These are phyloP conservation scores for Solen grandis DNA, from an alignment of 1,140 invertebrate species.

Conservation along the genomic window DNA sequence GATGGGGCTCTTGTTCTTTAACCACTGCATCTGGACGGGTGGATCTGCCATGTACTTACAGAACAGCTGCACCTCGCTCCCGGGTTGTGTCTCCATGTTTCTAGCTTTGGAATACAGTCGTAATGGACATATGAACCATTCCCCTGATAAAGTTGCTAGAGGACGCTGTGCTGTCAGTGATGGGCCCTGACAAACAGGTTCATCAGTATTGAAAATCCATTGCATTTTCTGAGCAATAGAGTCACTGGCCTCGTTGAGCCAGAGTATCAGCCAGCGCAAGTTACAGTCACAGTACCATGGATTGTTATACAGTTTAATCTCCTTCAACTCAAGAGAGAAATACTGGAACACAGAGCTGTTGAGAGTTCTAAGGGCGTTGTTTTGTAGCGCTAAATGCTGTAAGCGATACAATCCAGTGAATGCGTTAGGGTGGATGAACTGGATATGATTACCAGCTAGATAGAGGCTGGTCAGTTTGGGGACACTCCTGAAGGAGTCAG, in stretches of 20 bases:
- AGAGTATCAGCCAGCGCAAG: conserved; percentile 71
- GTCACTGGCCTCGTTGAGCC: conserved; percentile 60
- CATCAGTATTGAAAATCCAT: conserved; percentile 60
- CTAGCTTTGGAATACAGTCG: conserved; percentile 65
- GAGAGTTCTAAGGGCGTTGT: conserved; percentile 68
- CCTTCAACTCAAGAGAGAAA: conserved; percentile 46
- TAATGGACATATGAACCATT: conserved; percentile 59
- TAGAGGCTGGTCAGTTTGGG: conserved; percentile 63
- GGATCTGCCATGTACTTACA: conserved; percentile 69
- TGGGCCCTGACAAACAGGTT: conserved; percentile 63
- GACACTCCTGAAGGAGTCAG: conserved; percentile 63
- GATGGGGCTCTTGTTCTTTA: conserved; percentile 50
- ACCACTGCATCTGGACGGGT: conserved; percentile 60
- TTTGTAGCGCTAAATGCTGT: conserved; percentile 65
- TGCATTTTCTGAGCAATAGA: conserved; percentile 19
- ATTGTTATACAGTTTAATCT: conserved; percentile 73
- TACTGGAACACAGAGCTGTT: conserved; percentile 52
- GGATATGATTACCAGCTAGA: conserved; percentile 69
- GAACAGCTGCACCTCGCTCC: conserved; percentile 53
- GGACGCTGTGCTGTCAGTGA: conserved; percentile 42
- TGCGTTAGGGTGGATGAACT: conserved; percentile 59
- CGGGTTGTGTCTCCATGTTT: conserved; percentile 34
- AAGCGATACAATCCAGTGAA: conserved; percentile 63
- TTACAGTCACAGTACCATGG: conserved; percentile 77
- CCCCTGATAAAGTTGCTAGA: conserved; percentile 38